phyloP scores from a whole-genome alignment of 2,888 invertebrate species.

The Piscicola geometra region DNA sequence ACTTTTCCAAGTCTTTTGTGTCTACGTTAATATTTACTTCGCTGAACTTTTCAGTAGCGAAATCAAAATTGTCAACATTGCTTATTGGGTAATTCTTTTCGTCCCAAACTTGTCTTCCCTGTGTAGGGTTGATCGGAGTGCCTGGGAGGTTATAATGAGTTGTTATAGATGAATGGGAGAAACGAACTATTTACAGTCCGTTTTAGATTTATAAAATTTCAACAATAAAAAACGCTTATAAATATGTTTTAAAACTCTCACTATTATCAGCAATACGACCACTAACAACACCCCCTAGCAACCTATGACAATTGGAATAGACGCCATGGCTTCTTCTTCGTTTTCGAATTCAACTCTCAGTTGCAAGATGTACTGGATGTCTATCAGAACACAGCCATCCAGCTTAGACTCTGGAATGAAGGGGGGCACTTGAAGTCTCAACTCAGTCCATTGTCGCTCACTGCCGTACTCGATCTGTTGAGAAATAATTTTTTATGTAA shows the following conservation, averaged over 20 bases:
- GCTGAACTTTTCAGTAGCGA: background rate
- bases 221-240: too few species aligned
- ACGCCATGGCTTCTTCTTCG: slow-evolving; percentile 47
- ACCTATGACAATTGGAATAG: slow-evolving; percentile 51
- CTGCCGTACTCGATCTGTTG: slow-evolving; percentile 51
- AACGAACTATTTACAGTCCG: too few species aligned
- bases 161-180: too few species aligned
- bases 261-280: too few species aligned
- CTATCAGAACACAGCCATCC: slow-evolving; percentile 54
- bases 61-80: slow-evolving; percentile 21
- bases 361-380: slow-evolving; percentile 51
- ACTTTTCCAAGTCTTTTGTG: slow-evolving; percentile 36
- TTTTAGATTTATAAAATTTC: too few species aligned
- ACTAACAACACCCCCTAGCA: too few species aligned
- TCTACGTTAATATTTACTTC: slow-evolving; percentile 29
- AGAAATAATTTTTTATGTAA: too few species aligned
- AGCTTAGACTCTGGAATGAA: slow-evolving; percentile 54
- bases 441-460: slow-evolving; percentile 52
- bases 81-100: slow-evolving; percentile 28
- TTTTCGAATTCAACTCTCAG: slow-evolving; percentile 52
- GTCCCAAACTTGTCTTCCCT: slow-evolving; percentile 13
- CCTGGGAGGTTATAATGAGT: too few species aligned
- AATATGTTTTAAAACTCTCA: too few species aligned
- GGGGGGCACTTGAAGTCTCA: slow-evolving; percentile 51
- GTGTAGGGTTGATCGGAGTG: background rate